Evolutionary conservation across 1,140 invertebrate genomes (phyloP), one percentile per base, ranked within the genome.

Genomic region (Cepaea nemoralis): DNA sequence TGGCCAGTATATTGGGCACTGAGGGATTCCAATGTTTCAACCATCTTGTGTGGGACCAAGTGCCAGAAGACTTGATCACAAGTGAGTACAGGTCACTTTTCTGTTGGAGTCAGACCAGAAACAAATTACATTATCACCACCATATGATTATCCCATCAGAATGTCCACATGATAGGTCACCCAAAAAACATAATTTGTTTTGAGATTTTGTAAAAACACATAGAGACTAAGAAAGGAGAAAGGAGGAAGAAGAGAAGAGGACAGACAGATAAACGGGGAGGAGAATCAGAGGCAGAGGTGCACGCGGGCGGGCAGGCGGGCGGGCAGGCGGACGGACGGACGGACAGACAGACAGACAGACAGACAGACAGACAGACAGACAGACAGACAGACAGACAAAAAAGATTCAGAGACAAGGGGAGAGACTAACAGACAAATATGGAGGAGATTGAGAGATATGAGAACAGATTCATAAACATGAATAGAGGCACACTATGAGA

Each of bases 31-130:
- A n/a, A 10, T 55, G 6, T 19, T 27, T 6, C 33, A 50, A 2
- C 76, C 76, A 77, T 66, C 35, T 16, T 40, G 50, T 67, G 22
- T 66, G 16, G 6, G 76, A 31, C 76, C 50, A 67, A 10, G 55
- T 31, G 27, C 76, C 76, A 12, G 55, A 77, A 27, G 76, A 77
- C 39, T 67, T 31, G 37, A 77, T 66, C 27, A 77, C 39, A 1
- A 40, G 24, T 3, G 76, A 31, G 31, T 66, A 67, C 24, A 77
- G 66, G 39, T 77, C 76, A 77, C 35, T 77, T 77, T 77, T 50
- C 76, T 77, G 59, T 42, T 37, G 66, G 22, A 6, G 35, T 37
- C 37, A 69, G 27, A 69, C 14, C 12, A 69, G 14, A 35, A 39
- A 8, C 14, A 6, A 33, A 37, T 16, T 14, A 69, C 3, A 69